Percentiles rank a stretch among this genome's conserved stretches.
Evolutionary conservation across 2,797 vertebrate species (phyloP).

Genomic region (Nannoperca australis): DNA sequence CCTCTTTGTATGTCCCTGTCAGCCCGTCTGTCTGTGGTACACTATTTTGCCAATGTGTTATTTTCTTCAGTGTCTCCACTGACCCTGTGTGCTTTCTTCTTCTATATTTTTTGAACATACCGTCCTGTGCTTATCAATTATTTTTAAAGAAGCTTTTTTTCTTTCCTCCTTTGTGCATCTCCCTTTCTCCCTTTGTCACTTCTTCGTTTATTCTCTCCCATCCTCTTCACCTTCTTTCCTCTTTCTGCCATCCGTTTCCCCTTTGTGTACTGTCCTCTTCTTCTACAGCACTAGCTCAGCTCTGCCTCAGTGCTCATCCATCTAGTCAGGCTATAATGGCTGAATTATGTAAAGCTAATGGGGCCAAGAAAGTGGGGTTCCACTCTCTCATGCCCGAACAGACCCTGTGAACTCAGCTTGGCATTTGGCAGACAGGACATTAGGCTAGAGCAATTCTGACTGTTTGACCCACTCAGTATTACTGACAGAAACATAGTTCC

Average conservation of each 20-base stretch:
- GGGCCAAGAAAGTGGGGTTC: constrained; percentile 51
- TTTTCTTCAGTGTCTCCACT: constrained; percentile 12
- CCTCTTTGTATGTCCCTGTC: constrained; percentile 1
- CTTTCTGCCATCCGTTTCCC: constrained; percentile 4
- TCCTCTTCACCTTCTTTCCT: constrained; percentile 8
- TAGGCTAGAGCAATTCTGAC: constrained; percentile 29
- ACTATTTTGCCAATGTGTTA: neutral
- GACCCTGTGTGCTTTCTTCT: neutral
- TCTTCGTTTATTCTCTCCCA: neutral
- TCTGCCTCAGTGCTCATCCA: constrained; percentile 46
- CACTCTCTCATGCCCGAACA: constrained; percentile 44
- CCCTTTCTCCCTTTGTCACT: neutral
- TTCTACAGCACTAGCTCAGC: constrained; percentile 25
- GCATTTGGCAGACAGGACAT: constrained; percentile 32
- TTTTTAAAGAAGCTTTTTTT: neutral
- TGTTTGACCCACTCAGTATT: constrained; percentile 30
- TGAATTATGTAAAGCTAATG: constrained; percentile 79
- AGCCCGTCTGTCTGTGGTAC: neutral
- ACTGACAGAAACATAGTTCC: constrained; percentile 26
- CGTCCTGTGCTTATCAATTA: neutral
- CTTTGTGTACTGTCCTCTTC: constrained; percentile 24
- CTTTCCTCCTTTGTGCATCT: neutral
- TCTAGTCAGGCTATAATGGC: constrained; percentile 64
- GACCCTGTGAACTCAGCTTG: constrained; percentile 50
- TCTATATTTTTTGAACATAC: neutral